Evolutionary conservation across 2,113 vertebrate genomes (phyloP).

Genomic region (Centrocercus urophasianus): DNA sequence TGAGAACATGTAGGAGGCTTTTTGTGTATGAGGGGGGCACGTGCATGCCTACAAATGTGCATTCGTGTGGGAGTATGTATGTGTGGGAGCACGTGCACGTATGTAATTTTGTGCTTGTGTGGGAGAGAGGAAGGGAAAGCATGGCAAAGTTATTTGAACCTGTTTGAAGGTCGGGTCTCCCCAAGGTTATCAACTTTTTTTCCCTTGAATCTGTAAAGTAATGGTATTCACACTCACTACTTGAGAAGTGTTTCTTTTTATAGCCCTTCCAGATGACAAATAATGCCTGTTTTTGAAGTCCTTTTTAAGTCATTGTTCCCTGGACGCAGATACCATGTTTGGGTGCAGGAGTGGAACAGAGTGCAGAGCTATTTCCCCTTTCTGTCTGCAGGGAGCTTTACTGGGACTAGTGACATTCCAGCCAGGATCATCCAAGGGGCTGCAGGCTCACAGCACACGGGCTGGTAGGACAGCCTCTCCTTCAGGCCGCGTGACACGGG

Average conservation of each 20-base stretch:
- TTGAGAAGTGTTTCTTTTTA: constrained; percentile 88
- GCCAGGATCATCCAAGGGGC: constrained; percentile 8
- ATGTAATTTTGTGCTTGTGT: constrained; percentile 46
- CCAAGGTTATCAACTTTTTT: constrained; percentile 86
- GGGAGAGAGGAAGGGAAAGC: constrained; percentile 51
- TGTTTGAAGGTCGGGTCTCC: constrained; percentile 77
- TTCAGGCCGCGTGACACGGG: neutral
- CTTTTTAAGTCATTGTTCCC: constrained; percentile 77
- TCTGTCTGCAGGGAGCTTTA: constrained; percentile 49
- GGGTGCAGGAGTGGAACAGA: constrained; percentile 59
- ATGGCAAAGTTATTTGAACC: constrained; percentile 67
- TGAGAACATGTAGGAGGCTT: neutral
- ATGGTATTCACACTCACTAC: constrained; percentile 83
- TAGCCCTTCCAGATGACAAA: constrained; percentile 82
- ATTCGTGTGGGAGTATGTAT: neutral
- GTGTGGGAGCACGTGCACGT: constrained; percentile 1
- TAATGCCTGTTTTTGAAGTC: constrained; percentile 78
- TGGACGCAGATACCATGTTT: constrained; percentile 69
- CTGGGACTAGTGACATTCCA: constrained; percentile 54
- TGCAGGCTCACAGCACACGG: neutral
- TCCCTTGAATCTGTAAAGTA: constrained; percentile 84
- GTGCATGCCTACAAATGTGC: neutral
- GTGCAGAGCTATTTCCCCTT: constrained; percentile 52
- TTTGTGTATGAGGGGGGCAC: neutral
- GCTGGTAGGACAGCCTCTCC: neutral